phyloP scores from a whole-genome alignment of 2,113 vertebrate species.

The Nannobrachium achirus region DNA sequence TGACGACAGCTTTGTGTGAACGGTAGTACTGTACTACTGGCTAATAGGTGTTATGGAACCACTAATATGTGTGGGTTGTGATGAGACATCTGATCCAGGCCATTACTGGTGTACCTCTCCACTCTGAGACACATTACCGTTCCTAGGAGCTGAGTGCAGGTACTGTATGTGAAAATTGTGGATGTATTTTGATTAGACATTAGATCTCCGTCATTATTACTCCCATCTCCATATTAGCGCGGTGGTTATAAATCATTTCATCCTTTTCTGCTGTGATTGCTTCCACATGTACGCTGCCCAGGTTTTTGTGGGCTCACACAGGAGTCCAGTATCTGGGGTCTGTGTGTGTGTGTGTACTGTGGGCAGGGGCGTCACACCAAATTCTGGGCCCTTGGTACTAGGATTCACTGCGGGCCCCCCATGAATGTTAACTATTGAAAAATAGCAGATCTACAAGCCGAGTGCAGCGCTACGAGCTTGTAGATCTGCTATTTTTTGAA shows the following conservation, averaged over 20 bases:
- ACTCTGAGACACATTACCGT: conserved; percentile 10
- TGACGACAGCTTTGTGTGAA: conserved; percentile 28
- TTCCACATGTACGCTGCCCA: conserved; percentile 57
- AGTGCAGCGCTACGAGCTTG: too few relatives aligned
- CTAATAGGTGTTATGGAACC: conserved; percentile 32
- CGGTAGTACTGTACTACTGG: conserved; percentile 42
- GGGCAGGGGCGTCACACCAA: too few relatives aligned
- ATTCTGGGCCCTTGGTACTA: too few relatives aligned
- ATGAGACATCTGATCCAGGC: conserved; percentile 37
- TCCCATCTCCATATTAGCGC: conserved; percentile 48
- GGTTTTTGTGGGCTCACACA: conserved; percentile 38
- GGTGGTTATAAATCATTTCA: conserved; percentile 53
- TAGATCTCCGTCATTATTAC: conserved; percentile 49
- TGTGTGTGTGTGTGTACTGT: background rate
- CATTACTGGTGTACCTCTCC: conserved; percentile 22
- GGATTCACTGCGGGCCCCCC: too few relatives aligned
- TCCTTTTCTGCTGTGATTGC: conserved; percentile 49
- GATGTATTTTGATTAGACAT: conserved; percentile 67
- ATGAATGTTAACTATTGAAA: too few relatives aligned
- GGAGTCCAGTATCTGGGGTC: conserved; percentile 29
- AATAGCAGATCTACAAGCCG: too few relatives aligned
- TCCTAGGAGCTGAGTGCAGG: conserved; percentile 37
- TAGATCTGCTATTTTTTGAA: too few relatives aligned
- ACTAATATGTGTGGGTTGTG: conserved; percentile 34
- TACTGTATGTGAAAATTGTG: conserved; percentile 49